These are phyloP conservation scores for Montipora sp. DNA, from an alignment of 64 coral and sea anemone species.

Conservation along the genomic window DNA sequence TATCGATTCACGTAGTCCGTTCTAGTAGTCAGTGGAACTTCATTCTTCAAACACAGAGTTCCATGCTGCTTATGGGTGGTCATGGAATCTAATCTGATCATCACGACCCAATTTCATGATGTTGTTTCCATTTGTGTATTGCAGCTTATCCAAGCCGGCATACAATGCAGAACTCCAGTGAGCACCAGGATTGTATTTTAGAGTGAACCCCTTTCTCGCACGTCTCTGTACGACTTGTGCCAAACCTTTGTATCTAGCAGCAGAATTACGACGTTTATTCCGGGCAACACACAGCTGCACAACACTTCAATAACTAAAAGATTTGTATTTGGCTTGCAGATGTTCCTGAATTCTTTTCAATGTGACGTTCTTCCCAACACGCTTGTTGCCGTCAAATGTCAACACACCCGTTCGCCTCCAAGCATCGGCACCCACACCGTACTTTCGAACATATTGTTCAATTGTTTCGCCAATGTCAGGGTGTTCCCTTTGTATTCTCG, in stretches of 20 bases:
- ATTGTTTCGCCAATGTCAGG: slow-evolving; percentile 64
- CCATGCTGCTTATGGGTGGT: slow-evolving; percentile 58
- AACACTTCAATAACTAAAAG: slow-evolving; percentile 28
- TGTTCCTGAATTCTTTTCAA: slow-evolving; percentile 35
- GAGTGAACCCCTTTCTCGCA: slow-evolving; percentile 40
- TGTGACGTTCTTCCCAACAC: slow-evolving; percentile 31
- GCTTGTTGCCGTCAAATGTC: slow-evolving; percentile 72
- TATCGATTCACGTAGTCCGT: slow-evolving; percentile 63
- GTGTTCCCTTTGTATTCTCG: slow-evolving; percentile 19
- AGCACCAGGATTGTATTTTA: slow-evolving; percentile 39
- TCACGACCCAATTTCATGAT: slow-evolving; percentile 46
- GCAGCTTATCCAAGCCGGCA: slow-evolving; percentile 1
- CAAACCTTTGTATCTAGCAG: slow-evolving; percentile 42
- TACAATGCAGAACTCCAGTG: slow-evolving; percentile 62
- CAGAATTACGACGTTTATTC: slow-evolving; percentile 32
- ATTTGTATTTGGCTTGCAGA: slow-evolving; percentile 40
- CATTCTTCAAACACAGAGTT: slow-evolving; percentile 25
- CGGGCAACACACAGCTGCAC: slow-evolving; percentile 45
- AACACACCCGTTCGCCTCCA: slow-evolving; percentile 58
- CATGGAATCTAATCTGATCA: slow-evolving; percentile 59
- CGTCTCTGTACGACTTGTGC: slow-evolving; percentile 27
- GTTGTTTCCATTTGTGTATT: slow-evolving; percentile 36
- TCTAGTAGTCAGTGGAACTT: slow-evolving; percentile 51
- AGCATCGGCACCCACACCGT: slow-evolving; percentile 52
- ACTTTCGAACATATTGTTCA: slow-evolving; percentile 54